Evolutionary conservation across 1,140 invertebrate species (phyloP).

Genomic region (Cheumatopsyche charites): DNA sequence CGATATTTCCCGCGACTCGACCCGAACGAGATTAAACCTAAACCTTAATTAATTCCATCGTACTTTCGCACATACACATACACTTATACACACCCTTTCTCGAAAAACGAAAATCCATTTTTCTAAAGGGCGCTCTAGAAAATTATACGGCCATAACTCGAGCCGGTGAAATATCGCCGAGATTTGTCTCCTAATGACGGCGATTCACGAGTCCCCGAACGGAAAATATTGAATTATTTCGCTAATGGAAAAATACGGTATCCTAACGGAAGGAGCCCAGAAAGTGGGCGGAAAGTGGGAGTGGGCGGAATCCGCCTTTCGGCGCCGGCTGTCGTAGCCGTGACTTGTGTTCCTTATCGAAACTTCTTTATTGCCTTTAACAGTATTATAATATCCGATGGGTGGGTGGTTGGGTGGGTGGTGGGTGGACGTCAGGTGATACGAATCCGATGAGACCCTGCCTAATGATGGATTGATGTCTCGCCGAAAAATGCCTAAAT

Average conservation of each 20-base stretch:
- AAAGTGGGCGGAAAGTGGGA: neutral
- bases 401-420: constrained; percentile 13
- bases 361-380: constrained; percentile 39
- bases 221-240: constrained; percentile 42
- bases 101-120: too few species aligned
- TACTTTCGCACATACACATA: too few species aligned
- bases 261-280: neutral
- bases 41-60: too few species aligned
- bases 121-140: neutral
- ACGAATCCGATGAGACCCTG: neutral
- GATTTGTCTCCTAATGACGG: constrained; percentile 36
- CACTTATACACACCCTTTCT: too few species aligned
- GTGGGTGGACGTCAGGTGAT: constrained; percentile 18
- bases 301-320: neutral
- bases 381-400: constrained; percentile 34
- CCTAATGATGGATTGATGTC: constrained; percentile 26
- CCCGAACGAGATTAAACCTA: too few species aligned
- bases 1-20: too few species aligned
- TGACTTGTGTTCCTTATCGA: constrained; percentile 42
- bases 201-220: constrained; percentile 27
- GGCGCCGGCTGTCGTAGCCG: constrained; percentile 34
- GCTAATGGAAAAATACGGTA: constrained; percentile 43
- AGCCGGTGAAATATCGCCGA: constrained; percentile 29
- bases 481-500: neutral
- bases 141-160: constrained; percentile 6